Conservation (phyloP, 2,888 invertebrate species). For the Drosophila lacicola region DNA sequence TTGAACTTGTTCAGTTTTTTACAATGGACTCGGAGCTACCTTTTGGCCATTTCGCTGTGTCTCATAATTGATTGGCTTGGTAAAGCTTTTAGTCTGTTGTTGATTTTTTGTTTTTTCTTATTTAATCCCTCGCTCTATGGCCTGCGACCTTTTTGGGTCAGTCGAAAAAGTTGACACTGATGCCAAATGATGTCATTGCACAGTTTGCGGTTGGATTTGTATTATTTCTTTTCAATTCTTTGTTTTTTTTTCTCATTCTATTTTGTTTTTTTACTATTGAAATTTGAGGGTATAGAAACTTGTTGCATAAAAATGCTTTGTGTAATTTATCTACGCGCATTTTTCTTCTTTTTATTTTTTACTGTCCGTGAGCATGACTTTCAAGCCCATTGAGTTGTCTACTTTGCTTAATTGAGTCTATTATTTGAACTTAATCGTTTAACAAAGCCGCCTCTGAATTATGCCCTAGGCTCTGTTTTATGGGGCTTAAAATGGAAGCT, state of each 20-base stretch:
- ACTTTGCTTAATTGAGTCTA: slow-evolving; percentile 76
- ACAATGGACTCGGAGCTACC: slow-evolving; percentile 50
- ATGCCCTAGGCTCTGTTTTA: slow-evolving; percentile 26
- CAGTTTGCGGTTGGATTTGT: slow-evolving; percentile 53
- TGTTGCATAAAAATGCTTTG: slow-evolving; percentile 61
- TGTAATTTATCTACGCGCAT: slow-evolving; percentile 63
- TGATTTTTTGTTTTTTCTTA: slow-evolving; percentile 6
- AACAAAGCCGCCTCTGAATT: slow-evolving; percentile 55
- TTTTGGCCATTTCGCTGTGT: slow-evolving; percentile 56
- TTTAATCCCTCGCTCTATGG: slow-evolving; percentile 9
- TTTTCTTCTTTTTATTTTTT: slow-evolving; percentile 36
- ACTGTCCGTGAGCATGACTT: slow-evolving; percentile 42
- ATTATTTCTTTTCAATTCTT: slow-evolving; percentile 40
- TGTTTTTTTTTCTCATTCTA: slow-evolving; percentile 16
- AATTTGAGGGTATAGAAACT: slow-evolving; percentile 54
- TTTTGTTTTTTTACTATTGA: slow-evolving; percentile 34
- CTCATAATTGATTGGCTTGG: slow-evolving; percentile 69
- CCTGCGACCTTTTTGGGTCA: slow-evolving; percentile 56
- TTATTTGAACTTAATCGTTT: slow-evolving; percentile 73
- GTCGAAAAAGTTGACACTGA: slow-evolving; percentile 69
- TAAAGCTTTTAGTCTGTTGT: slow-evolving; percentile 56
- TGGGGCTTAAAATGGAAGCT: slow-evolving; percentile 19
- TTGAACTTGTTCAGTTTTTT: slow-evolving; percentile 33
- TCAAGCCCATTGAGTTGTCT: slow-evolving; percentile 72
- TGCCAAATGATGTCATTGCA: slow-evolving; percentile 78